Evolutionary conservation across 2,113 vertebrate species (phyloP).

Genomic region (Chloroceryle aenea): DNA sequence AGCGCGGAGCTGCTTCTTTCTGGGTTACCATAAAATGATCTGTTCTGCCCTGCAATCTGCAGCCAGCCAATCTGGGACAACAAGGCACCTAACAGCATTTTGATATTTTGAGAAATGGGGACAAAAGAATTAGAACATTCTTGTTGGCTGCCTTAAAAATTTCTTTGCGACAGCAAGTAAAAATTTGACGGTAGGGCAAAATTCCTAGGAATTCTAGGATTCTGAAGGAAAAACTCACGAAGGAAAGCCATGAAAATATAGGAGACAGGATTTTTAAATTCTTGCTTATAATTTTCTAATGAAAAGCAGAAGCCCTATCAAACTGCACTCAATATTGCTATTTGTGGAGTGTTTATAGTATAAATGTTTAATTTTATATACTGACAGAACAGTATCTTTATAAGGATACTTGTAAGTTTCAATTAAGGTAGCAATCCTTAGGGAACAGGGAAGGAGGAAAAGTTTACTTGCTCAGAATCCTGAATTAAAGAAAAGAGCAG

Average conservation of each 20-base stretch:
- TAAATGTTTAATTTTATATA: neutral
- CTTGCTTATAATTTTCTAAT: neutral
- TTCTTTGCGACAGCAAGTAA: neutral
- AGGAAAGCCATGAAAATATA: neutral
- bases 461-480: neutral
- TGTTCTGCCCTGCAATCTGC: neutral
- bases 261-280: neutral
- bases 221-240: neutral
- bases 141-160: neutral
- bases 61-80: conserved; percentile 43
- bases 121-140: conserved; percentile 72
- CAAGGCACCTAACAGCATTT: neutral
- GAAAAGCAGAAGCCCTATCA: neutral
- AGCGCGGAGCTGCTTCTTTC: neutral
- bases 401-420: neutral
- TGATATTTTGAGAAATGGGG: conserved; percentile 76
- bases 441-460: neutral
- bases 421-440: neutral
- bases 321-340: neutral
- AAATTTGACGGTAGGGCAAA: neutral
- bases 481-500: neutral
- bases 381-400: neutral
- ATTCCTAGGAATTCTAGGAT: neutral
- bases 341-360: neutral
- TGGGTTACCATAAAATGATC: conserved; percentile 21